A percentile compares a stretch with the other conserved stretches of the same genome.
Conservation (phyloP, 2,888 invertebrate species). For the Agapetus fuscipes region DNA sequence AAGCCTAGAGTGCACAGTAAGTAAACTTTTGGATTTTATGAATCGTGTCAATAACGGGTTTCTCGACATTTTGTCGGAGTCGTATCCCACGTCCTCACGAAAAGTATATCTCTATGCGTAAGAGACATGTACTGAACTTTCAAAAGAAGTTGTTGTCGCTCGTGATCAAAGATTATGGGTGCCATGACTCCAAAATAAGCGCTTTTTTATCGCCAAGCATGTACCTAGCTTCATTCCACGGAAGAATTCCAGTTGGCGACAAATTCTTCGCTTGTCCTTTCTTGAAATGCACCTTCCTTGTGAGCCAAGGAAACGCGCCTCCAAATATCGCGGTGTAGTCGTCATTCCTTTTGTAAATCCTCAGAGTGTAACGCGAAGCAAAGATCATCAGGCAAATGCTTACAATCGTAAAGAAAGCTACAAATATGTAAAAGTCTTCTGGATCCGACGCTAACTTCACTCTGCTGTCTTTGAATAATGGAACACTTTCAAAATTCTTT, state of each 20-base stretch:
- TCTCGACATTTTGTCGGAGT: too few relatives aligned
- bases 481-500: too few relatives aligned
- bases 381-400: neutral
- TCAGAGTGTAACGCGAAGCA: neutral
- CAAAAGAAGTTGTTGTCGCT: too few relatives aligned
- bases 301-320: neutral
- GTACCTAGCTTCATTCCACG: slow-evolving; percentile 29
- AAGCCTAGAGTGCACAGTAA: too few relatives aligned
- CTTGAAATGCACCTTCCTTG: neutral
- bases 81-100: too few relatives aligned
- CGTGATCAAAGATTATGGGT: too few relatives aligned
- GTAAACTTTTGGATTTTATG: too few relatives aligned
- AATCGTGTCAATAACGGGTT: too few relatives aligned
- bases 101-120: too few relatives aligned
- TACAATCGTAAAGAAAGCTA: neutral
- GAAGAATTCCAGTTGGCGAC: slow-evolving; percentile 22
- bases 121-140: too few relatives aligned
- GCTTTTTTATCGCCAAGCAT: slow-evolving; percentile 27
- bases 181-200: slow-evolving; percentile 28
- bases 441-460: too few relatives aligned
- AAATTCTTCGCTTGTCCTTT: neutral
- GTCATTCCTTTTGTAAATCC: neutral
- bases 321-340: neutral
- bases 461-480: too few relatives aligned
- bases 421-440: neutral